Conservation (phyloP, 2,113 vertebrate species). For the Scortum barcoo region DNA sequence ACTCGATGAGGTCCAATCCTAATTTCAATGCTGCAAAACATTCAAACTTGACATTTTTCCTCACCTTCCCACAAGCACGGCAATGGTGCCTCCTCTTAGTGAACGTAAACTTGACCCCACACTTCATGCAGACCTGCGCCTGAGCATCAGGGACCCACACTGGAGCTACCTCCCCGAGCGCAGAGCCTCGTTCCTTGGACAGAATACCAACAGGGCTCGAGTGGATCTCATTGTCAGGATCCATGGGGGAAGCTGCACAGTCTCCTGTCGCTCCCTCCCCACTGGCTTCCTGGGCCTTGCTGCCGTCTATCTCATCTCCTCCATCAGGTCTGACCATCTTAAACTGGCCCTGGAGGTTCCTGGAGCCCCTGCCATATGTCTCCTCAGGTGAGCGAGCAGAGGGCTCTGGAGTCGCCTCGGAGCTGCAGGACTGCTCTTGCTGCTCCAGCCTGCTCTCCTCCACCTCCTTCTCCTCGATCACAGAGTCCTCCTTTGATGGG, state of each 20-base stretch:
- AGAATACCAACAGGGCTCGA: conserved; percentile 86
- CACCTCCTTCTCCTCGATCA: conserved; percentile 97
- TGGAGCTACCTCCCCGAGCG: conserved; percentile 93
- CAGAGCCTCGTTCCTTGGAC: conserved; percentile 88
- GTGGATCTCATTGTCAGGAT: conserved; percentile 90
- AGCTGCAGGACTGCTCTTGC: conserved; percentile 87
- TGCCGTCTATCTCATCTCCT: conserved; percentile 35
- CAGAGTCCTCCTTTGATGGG: conserved; percentile 96
- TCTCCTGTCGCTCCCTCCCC: conserved; percentile 68
- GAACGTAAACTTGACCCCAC: conserved; percentile 95
- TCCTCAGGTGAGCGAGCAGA: conserved; percentile 83
- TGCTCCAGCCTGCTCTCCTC: conserved; percentile 94
- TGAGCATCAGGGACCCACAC: conserved; percentile 97
- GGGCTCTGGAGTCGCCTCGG: conserved; percentile 69
- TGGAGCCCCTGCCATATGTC: conserved; percentile 82
- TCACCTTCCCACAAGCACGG: conserved; percentile 98
- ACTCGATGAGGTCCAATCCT: neutral
- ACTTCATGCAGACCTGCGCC: conserved; percentile 98
- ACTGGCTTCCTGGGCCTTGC: conserved; percentile 72
- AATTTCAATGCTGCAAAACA: neutral
- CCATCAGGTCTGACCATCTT: conserved; percentile 6
- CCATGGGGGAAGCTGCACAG: conserved; percentile 83
- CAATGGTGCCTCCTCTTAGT: conserved; percentile 98
- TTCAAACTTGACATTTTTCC: neutral
- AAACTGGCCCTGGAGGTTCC: conserved; percentile 74